These are phyloP conservation scores for Cheirogaleus major DNA, from an alignment of 2,797 vertebrate genomes.

Conservation along the genomic window DNA sequence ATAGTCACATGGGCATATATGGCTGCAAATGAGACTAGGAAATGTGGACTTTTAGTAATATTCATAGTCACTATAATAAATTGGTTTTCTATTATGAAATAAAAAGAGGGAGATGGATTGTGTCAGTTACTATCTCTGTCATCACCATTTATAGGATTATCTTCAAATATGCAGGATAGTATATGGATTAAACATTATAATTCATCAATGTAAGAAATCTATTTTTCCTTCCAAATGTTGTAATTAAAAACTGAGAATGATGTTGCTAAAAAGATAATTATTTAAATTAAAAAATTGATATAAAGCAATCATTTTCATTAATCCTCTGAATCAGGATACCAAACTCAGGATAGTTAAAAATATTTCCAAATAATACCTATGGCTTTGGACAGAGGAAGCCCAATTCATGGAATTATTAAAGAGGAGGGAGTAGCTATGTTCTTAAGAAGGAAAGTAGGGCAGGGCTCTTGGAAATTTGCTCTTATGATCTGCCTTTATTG, in stretches of 20 bases:
- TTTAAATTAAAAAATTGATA: conserved; percentile 15
- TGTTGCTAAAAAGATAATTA: not conserved
- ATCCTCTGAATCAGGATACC: not conserved
- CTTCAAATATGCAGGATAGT: not conserved
- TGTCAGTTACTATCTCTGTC: not conserved
- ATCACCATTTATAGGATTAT: not conserved
- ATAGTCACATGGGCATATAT: not conserved
- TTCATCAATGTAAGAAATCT: not conserved
- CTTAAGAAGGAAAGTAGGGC: not conserved
- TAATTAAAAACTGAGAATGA: conserved; percentile 22
- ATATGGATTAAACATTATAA: not conserved
- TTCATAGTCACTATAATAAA: not conserved
- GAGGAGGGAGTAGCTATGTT: not conserved
- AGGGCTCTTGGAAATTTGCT: not conserved
- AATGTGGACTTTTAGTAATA: not conserved
- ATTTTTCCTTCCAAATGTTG: not conserved
- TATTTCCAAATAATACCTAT: not conserved
- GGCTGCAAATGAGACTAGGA: not conserved
- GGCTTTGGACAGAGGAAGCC: not conserved
- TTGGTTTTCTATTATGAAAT: not conserved
- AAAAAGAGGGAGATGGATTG: not conserved
- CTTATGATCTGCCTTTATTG: not conserved
- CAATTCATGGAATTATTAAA: not conserved
- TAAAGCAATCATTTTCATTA: not conserved
- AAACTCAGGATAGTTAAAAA: not conserved